Evolutionary conservation across 2,113 vertebrate genomes (phyloP), one percentile per base, ranked within the genome.

Genomic region (Syngnathus floridae): DNA sequence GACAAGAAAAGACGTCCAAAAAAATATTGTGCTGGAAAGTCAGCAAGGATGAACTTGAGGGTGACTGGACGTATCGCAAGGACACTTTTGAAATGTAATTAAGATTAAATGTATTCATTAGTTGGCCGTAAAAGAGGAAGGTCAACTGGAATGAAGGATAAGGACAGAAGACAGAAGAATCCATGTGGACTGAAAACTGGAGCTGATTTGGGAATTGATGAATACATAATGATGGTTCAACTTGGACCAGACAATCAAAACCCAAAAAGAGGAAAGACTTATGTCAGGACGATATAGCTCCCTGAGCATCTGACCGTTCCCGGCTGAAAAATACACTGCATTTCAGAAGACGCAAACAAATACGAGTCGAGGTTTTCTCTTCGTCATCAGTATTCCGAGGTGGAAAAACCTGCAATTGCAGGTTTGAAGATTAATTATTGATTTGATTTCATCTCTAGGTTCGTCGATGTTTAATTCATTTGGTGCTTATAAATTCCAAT

Each of bases 51-150:
- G 73, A 76, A 79, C 60, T 58, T 70, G 71, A 77, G 62, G 57
- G 46, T 58, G 61, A 69, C 66, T 11, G 57, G 73, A 66, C 81
- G 83, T 82, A 79, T 74, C 67, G 3, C 48, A 6, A 36, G 69
- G 71, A 67, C 70, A 69, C 64, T 70, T 75, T 74, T 66, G 62
- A 67, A 73, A 83, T 69, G 72, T 74, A 80, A 84, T 83, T 83
- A 84, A 64, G 26, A 37, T 64, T 55, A 71, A 65, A 83, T 76
- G 35, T 80, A 78, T 80, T 80, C 82, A 74, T 56, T 43, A 55
- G 65, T 59, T 75, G 65, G 12, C 73, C 69, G 62, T 57, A 69
- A 75, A 67, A 66, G 51, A 65, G 71, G 70, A 77, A 79, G 72
- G 81, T 75, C 9, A 12, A 22, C 72, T 67, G 74, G 62, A 14